Conservation (phyloP, 2,113 vertebrate species). For the Montifringilla adamsi region DNA sequence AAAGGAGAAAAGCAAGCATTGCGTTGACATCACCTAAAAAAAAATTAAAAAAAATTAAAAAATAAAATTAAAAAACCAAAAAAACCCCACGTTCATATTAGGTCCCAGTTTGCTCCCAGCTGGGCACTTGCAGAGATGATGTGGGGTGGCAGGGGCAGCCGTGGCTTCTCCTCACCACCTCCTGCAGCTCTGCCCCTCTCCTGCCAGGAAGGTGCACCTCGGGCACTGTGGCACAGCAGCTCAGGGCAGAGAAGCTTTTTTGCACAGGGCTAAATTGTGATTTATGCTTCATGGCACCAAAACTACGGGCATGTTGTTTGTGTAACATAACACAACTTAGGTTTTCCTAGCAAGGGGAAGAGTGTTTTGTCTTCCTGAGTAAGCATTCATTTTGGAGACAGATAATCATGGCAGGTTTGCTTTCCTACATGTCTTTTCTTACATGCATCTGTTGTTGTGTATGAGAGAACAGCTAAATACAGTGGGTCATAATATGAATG, state of each 20-base stretch:
- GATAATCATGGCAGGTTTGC: conserved; percentile 15
- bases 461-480: not conserved
- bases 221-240: not conserved
- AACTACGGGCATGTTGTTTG: conserved; percentile 9
- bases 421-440: not conserved
- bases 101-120: not conserved
- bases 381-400: not conserved
- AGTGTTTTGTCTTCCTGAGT: conserved; percentile 5
- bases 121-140: not conserved
- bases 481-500: not conserved
- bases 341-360: not conserved
- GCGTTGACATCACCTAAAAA: not conserved
- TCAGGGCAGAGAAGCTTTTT: not conserved
- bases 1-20: not conserved
- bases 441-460: not conserved
- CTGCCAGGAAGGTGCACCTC: not conserved
- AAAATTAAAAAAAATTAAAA: not conserved
- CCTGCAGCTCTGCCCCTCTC: not conserved
- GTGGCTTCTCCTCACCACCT: not conserved
- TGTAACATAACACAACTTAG: not conserved
- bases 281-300: conserved; percentile 53
- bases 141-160: not conserved
- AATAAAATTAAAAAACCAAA: not conserved
- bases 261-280: conserved; percentile 19
- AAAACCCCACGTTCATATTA: accelerated